Percentiles rank a stretch among this genome's conserved stretches.
phyloP scores from a whole-genome alignment of 2,113 vertebrate species.

The Dunckerocampus dactyliophorus region DNA sequence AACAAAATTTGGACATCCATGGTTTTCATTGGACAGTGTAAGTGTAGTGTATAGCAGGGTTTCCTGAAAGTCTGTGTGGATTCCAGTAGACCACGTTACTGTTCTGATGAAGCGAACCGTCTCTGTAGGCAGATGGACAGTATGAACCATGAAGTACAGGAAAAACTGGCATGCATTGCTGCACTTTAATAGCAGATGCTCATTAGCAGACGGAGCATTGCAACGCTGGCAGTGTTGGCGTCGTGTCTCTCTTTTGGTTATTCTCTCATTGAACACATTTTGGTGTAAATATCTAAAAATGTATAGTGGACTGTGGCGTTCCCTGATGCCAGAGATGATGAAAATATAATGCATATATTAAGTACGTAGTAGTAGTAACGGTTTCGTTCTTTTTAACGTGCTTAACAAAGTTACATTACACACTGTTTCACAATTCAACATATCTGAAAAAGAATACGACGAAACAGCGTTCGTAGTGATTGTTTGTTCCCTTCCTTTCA shows the following conservation, averaged over 20 bases:
- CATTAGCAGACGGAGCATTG: slow-evolving; percentile 8
- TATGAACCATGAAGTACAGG: slow-evolving; percentile 2
- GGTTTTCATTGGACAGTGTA: too few relatives aligned
- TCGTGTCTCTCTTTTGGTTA: not conserved
- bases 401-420: too few relatives aligned
- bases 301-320: not conserved
- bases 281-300: not conserved
- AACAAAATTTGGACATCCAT: too few relatives aligned
- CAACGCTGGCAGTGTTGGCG: slow-evolving; percentile 6
- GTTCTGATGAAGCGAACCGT: not conserved
- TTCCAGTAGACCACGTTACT: not conserved
- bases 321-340: not conserved
- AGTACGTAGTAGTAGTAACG: not conserved
- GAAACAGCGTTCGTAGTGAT: too few relatives aligned
- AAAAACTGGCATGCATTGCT: slow-evolving; percentile 11
- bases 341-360: not conserved
- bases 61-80: not conserved
- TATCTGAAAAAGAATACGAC: too few relatives aligned
- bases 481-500: too few relatives aligned
- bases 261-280: not conserved
- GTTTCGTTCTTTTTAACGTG: not conserved
- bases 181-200: slow-evolving; percentile 25
- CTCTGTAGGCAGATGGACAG: slow-evolving; percentile 16
- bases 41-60: too few relatives aligned
- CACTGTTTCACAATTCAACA: too few relatives aligned